Evolutionary conservation across 2,113 vertebrate genomes (phyloP).

Genomic region (Xenopus laevis): DNA sequence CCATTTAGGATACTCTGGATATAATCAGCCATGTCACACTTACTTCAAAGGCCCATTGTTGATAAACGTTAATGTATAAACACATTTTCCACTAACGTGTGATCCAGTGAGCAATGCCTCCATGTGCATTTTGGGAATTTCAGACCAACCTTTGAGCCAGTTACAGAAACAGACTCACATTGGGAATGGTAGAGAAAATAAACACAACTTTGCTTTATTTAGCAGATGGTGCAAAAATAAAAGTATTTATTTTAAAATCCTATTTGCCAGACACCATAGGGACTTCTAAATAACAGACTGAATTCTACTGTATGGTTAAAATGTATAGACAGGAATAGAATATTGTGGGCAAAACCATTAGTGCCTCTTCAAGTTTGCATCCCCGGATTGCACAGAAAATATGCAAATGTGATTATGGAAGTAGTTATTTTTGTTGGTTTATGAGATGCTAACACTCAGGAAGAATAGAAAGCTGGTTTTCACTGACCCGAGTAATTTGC

Average conservation of each 20-base stretch:
- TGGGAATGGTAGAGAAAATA: slow-evolving; percentile 41
- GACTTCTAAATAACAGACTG: slow-evolving; percentile 39
- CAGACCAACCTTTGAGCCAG: slow-evolving; percentile 15
- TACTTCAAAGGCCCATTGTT: slow-evolving; percentile 6
- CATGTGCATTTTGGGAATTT: slow-evolving; percentile 32
- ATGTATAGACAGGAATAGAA: slow-evolving; percentile 13
- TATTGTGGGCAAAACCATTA: no score
- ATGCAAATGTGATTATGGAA: no score
- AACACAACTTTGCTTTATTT: slow-evolving; percentile 43
- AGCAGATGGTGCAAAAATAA: slow-evolving; percentile 37
- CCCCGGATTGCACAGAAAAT: no score
- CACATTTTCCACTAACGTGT: slow-evolving; percentile 26
- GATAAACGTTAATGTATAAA: slow-evolving; percentile 30
- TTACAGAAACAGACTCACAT: slow-evolving; percentile 31
- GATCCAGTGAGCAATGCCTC: slow-evolving; percentile 32
- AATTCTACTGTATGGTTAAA: slow-evolving; percentile 34
- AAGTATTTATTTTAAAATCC: slow-evolving; percentile 41
- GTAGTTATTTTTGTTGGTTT: no score
- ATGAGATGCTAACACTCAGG: no score
- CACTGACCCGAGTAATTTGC: no score
- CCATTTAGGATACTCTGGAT: background rate
- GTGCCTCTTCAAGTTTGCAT: no score
- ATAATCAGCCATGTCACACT: background rate
- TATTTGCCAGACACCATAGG: slow-evolving; percentile 38
- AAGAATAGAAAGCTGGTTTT: no score